Percentiles rank a stretch among this genome's conserved stretches.
Conservation (phyloP, 2,797 vertebrate species). For the Philypnodon macrostomus region DNA sequence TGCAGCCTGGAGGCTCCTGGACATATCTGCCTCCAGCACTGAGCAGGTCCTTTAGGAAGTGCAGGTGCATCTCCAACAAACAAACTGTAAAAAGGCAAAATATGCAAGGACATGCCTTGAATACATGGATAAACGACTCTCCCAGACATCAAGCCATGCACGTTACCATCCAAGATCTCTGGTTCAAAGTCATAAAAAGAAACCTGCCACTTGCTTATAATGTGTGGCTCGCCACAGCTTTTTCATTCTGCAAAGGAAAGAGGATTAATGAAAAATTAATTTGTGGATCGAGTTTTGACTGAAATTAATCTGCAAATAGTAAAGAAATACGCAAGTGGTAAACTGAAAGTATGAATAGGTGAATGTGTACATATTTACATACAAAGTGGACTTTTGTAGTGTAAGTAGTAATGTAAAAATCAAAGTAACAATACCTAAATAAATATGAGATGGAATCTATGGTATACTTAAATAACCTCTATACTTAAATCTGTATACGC, state of each 20-base stretch:
- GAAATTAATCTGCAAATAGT: constrained; percentile 13
- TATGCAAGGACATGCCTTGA: constrained; percentile 26
- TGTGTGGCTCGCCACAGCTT: constrained; percentile 9
- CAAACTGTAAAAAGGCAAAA: constrained; percentile 15
- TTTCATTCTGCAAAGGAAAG: constrained; percentile 6
- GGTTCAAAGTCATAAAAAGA: constrained; percentile 11
- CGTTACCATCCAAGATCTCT: constrained; percentile 11
- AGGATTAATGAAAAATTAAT: constrained; percentile 10
- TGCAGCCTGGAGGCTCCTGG: constrained; percentile 92
- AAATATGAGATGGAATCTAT: background rate
- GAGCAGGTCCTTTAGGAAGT: constrained; percentile 80
- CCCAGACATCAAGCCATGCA: constrained; percentile 4
- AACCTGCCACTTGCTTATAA: constrained; percentile 10
- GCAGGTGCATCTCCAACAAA: constrained; percentile 13
- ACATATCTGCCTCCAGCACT: constrained; percentile 91
- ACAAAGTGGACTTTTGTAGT: background rate
- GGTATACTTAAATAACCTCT: background rate
- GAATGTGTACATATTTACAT: background rate
- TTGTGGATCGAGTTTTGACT: background rate
- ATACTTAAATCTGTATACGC: constrained; percentile 23
- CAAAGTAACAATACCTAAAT: background rate
- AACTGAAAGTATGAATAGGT: too few relatives aligned
- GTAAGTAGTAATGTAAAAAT: background rate
- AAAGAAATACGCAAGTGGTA: background rate
- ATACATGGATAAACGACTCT: constrained; percentile 24